Percentiles rank a stretch among this genome's conserved stretches.
These are phyloP conservation scores for Caretta caretta DNA, from an alignment of 2,113 vertebrate species.

Conservation along the genomic window DNA sequence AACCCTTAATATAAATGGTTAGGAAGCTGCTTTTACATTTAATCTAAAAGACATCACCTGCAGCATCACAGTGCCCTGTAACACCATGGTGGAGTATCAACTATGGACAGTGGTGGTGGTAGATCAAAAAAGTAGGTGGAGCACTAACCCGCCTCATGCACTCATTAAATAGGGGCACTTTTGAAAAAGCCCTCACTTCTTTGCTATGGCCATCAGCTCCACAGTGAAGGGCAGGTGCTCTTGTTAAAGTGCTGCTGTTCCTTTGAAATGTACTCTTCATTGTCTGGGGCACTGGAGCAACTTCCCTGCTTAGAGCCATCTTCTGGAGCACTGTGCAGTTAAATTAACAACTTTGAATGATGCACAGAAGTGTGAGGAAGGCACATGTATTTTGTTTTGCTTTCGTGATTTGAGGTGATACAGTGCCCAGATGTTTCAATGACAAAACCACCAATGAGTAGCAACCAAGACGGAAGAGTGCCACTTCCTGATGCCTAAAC, in stretches of 20 bases:
- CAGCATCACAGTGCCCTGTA: background rate
- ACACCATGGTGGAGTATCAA: background rate
- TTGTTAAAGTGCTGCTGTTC: background rate
- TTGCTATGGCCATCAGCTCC: background rate
- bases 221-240: background rate
- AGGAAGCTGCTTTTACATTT: background rate
- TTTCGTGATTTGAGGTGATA: background rate
- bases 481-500: rapidly evolving
- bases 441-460: background rate
- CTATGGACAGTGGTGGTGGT: background rate
- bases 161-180: background rate
- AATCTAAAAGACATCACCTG: background rate
- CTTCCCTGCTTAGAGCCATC: background rate
- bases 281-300: background rate
- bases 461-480: background rate
- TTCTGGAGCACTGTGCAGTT: background rate
- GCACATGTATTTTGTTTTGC: background rate
- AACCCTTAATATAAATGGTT: background rate
- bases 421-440: background rate
- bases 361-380: background rate
- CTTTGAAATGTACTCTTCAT: background rate
- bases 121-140: background rate
- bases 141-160: background rate
- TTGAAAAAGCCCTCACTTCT: background rate
- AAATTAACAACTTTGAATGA: background rate